A percentile compares a stretch with the other conserved stretches of the same genome.
phyloP scores from a whole-genome alignment of 2,113 vertebrate genomes.

The Candoia aspera region DNA sequence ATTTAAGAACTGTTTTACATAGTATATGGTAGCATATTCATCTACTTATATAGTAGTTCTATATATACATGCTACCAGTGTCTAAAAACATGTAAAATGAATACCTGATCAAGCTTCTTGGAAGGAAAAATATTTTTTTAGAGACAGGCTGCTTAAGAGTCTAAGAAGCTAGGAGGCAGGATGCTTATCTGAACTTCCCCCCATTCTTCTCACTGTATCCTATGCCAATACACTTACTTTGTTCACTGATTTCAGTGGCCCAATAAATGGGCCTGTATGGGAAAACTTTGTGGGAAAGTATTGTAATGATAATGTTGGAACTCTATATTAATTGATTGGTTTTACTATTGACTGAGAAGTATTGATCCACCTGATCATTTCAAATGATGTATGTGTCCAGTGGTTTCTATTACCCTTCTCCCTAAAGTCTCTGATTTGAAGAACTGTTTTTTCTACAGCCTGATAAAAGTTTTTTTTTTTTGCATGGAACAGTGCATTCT shows the following conservation, averaged over 20 bases:
- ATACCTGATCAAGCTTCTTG: neutral
- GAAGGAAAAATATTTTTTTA: neutral
- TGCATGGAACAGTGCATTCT: conserved; percentile 7
- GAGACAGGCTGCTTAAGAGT: neutral
- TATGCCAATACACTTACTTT: neutral
- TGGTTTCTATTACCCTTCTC: neutral
- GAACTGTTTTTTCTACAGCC: neutral
- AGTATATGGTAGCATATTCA: neutral
- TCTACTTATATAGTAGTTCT: neutral
- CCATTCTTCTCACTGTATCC: neutral
- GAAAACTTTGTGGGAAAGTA: neutral
- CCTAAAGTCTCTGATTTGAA: neutral
- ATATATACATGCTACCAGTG: neutral
- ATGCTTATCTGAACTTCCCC: neutral
- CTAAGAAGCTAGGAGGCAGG: neutral
- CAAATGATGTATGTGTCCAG: neutral
- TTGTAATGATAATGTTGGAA: neutral
- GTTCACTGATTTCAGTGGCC: neutral
- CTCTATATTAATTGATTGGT: neutral
- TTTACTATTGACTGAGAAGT: neutral
- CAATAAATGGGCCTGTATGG: neutral
- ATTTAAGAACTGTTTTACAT: neutral
- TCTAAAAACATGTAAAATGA: neutral
- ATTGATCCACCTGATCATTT: neutral
- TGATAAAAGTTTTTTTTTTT: neutral